Percentiles rank a stretch among this genome's conserved stretches.
These are phyloP conservation scores for Drosophila nigromelanica DNA, from an alignment of 1,140 invertebrate genomes.

Conservation along the genomic window DNA sequence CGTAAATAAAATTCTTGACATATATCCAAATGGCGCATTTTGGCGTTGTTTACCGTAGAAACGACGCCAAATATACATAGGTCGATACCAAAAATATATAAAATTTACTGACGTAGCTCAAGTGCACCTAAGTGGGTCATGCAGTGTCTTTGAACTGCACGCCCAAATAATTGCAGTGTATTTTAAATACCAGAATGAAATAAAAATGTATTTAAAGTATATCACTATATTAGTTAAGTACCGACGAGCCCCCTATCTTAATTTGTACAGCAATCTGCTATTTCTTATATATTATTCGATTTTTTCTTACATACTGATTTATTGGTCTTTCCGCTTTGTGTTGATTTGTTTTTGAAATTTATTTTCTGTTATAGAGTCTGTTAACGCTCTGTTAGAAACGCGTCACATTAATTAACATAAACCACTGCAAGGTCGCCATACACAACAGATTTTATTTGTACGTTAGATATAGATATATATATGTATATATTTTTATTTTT, in stretches of 20 bases:
- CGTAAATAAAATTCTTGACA: slow-evolving; percentile 67
- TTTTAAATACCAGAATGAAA: not conserved
- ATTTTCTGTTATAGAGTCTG: not conserved
- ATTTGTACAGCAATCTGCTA: not conserved
- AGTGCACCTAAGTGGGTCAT: slow-evolving; percentile 15
- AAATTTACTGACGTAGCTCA: slow-evolving; percentile 50
- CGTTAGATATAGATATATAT: slow-evolving; percentile 1
- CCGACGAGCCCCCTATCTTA: slow-evolving; percentile 28
- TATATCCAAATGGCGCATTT: slow-evolving; percentile 56
- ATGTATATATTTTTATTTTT: slow-evolving; percentile 22
- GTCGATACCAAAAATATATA: not conserved
- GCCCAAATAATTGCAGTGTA: slow-evolving; percentile 6
- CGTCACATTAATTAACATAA: slow-evolving; percentile 52
- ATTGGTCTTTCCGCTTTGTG: slow-evolving; percentile 40
- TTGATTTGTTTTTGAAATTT: slow-evolving; percentile 10
- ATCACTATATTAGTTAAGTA: not conserved
- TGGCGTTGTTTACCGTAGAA: slow-evolving; percentile 5
- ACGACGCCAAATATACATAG: slow-evolving; percentile 6
- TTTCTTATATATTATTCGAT: slow-evolving; percentile 16
- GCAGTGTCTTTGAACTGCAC: slow-evolving; percentile 2
- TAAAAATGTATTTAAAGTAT: not conserved
- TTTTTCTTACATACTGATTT: slow-evolving; percentile 43
- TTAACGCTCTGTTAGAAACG: slow-evolving; percentile 22
- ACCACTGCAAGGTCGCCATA: slow-evolving; percentile 35
- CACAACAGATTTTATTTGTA: slow-evolving; percentile 15